A percentile compares a stretch with the other conserved stretches of the same genome.
phyloP scores from a whole-genome alignment of 92 coral and sea anemone species.

The Metridium senile region DNA sequence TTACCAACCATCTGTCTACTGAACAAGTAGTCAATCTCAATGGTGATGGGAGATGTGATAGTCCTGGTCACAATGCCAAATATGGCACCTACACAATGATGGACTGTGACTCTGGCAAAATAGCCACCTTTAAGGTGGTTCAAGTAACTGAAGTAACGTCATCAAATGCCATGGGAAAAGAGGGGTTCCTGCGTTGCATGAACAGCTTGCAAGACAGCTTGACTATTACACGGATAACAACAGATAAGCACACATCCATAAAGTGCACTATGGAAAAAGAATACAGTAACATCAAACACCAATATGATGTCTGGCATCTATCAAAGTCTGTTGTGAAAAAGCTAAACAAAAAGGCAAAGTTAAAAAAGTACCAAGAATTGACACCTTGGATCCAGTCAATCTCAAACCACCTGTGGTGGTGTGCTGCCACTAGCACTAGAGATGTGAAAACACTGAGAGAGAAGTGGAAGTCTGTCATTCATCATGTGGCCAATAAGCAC shows the following conservation, averaged over 20 bases:
- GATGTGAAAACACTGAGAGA: conserved; percentile 40
- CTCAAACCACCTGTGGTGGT: conserved; percentile 66
- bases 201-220: conserved; percentile 6
- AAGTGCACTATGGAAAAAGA: conserved; percentile 46
- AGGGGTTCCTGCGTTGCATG: conserved; percentile 45
- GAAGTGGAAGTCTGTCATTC: conserved; percentile 48
- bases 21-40: conserved; percentile 44
- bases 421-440: conserved; percentile 54
- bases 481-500: conserved; percentile 47
- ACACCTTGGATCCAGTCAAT: conserved; percentile 56
- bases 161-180: conserved; percentile 64
- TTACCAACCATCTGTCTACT: conserved; percentile 21
- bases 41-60: conserved; percentile 75
- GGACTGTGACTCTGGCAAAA: conserved; percentile 51
- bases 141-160: conserved; percentile 66
- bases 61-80: conserved; percentile 74
- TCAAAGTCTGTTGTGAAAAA: conserved; percentile 57
- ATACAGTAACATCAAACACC: conserved; percentile 37
- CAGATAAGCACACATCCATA: conserved; percentile 57
- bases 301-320: conserved; percentile 69
- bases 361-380: conserved; percentile 37
- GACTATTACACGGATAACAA: conserved; percentile 33
- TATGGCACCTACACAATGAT: conserved; percentile 66
- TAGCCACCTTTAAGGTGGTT: conserved; percentile 43
- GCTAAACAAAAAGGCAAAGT: conserved; percentile 46